Base-by-base conservation (phyloP, 2,888 invertebrate species). In the Beris chalybata region DNA sequence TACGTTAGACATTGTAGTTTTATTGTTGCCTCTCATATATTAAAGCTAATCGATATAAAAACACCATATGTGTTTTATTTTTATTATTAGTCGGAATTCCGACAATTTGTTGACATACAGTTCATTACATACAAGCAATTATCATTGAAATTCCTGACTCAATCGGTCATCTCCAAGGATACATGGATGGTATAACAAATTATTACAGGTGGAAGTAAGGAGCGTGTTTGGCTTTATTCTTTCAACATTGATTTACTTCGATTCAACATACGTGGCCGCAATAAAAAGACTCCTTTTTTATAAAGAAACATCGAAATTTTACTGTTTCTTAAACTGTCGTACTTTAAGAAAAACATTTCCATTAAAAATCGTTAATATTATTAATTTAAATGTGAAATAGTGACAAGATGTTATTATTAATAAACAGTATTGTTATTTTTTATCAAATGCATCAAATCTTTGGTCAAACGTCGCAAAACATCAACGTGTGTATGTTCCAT, bases 401-500 rank as follows among this genome's bases (percentile, higher is more conserved):
- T 52, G 9, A 30, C 7, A 59, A 59, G 50, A 61, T 61, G 61
- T n/a, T 50, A 22, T 22, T 61, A 3, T 15, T 61, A 9, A 38
- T 38, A 6, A 50, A 15, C 22, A 13, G 61, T 54, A 9, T 64
- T 7, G 11, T 64, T 4, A n/a, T 64, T 12, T 11, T 64, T n/a
- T 32, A 11, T n/a, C 44, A 64, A 32, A 13, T 64, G 22, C 9
- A 32, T 13, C 7, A 55, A 31, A 66, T 67, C 12, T 50, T 55
- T 50, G 78, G 81, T 32, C 89, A 89, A 80, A 88, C 88, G 0
- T 88, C 87, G 66, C 89, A 89, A 78, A 89, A 88, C 76, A 87
- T 89, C 69, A 89, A 89, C 76, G 86, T 89, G 74, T 83, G 89
- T 89, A 85, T 87, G 89, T 88, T 77, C 61, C 61, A 57, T 54